phyloP scores from a whole-genome alignment of 2,888 invertebrate genomes.

The Alsophila aescularia region DNA sequence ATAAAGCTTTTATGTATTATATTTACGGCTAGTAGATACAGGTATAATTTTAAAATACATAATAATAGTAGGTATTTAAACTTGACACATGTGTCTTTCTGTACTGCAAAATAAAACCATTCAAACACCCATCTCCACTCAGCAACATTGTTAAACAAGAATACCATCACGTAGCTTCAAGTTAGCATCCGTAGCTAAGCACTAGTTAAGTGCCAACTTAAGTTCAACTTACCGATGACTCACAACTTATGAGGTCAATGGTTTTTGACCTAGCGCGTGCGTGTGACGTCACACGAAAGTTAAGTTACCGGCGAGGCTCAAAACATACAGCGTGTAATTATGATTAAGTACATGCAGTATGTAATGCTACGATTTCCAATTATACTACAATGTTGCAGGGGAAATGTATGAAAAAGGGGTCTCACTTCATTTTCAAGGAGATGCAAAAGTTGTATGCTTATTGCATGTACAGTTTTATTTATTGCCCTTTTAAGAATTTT shows the following conservation, averaged over 20 bases:
- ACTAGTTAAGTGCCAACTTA: constrained; percentile 6
- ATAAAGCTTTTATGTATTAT: too few relatives aligned
- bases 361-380: constrained; percentile 1
- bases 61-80: too few relatives aligned
- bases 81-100: too few relatives aligned
- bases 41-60: too few relatives aligned
- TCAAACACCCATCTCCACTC: not conserved
- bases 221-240: constrained; percentile 29
- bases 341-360: constrained; percentile 9
- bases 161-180: constrained; percentile 4
- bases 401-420: not conserved
- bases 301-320: constrained; percentile 5
- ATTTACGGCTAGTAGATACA: too few relatives aligned
- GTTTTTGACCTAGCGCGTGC: constrained; percentile 53
- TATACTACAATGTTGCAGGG: constrained; percentile 4
- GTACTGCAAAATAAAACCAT: not conserved
- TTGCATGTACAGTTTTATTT: not conserved
- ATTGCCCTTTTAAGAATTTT: not conserved
- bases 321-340: constrained; percentile 6
- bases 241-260: constrained; percentile 54
- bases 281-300: constrained; percentile 31
- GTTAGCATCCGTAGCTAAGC: constrained; percentile 9
- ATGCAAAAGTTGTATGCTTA: constrained; percentile 14
- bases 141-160: constrained; percentile 1
- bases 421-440: constrained; percentile 3